Conservation (phyloP, 2,113 vertebrate genomes). For the Glareola pratincola region DNA sequence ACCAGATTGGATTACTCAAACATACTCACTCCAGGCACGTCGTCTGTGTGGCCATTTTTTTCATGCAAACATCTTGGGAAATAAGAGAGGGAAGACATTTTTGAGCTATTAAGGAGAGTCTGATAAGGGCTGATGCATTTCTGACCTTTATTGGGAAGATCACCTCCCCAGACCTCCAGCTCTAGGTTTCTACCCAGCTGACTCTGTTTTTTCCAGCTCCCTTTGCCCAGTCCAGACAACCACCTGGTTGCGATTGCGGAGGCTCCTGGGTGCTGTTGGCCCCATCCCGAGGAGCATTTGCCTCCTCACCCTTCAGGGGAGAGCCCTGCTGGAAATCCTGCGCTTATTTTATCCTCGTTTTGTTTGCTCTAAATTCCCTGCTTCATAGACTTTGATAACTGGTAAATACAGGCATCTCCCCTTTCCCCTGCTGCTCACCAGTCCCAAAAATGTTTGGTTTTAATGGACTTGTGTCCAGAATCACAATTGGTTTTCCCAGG, state of each 20-base stretch:
- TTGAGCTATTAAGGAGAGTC: not conserved
- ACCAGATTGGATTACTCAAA: not conserved
- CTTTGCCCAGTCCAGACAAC: not conserved
- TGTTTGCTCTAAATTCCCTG: not conserved
- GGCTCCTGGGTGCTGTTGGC: not conserved
- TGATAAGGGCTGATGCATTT: not conserved
- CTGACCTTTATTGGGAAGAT: not conserved
- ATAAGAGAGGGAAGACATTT: not conserved
- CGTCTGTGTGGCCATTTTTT: not conserved
- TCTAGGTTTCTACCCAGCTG: not conserved
- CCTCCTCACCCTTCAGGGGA: not conserved
- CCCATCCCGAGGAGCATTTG: not conserved
- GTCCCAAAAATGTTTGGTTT: not conserved
- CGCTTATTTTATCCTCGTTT: not conserved
- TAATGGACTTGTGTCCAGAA: not conserved
- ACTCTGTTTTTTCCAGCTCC: not conserved
- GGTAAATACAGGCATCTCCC: not conserved
- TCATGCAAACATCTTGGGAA: not conserved
- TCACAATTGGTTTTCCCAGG: not conserved
- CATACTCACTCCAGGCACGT: not conserved
- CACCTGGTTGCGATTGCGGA: fast-evolving
- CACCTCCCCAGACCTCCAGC: not conserved
- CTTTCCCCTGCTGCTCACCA: not conserved
- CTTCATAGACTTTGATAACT: not conserved
- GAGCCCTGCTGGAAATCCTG: not conserved